Evolutionary conservation across 2,888 invertebrate species (phyloP).

Genomic region (Miltochrista miniata): DNA sequence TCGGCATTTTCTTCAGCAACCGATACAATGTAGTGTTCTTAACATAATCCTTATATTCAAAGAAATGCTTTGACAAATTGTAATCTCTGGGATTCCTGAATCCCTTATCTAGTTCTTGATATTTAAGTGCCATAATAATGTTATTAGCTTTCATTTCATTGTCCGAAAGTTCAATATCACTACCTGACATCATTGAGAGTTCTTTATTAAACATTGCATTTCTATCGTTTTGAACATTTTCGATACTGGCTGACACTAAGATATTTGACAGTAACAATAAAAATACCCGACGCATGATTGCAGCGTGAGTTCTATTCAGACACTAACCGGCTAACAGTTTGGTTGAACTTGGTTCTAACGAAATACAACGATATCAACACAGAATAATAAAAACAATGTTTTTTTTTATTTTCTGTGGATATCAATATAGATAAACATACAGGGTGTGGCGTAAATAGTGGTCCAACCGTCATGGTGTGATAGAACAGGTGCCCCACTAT

Average conservation of each 20-base stretch:
- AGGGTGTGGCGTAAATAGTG: too few species aligned
- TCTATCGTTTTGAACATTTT: constrained; percentile 54
- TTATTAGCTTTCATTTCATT: constrained; percentile 82
- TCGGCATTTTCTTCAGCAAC: constrained; percentile 87
- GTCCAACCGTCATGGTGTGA: too few species aligned
- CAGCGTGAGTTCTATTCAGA: neutral
- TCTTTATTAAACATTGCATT: constrained; percentile 76
- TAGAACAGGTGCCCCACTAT: too few species aligned
- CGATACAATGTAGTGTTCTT: constrained; percentile 85
- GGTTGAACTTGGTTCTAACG: too few species aligned
- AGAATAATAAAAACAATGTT: too few species aligned
- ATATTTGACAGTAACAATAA: constrained; percentile 26
- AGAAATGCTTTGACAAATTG: constrained; percentile 86
- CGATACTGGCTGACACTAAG: constrained; percentile 16
- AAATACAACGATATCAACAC: too few species aligned
- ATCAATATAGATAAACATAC: too few species aligned
- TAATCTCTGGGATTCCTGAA: constrained; percentile 63
- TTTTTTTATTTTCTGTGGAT: too few species aligned
- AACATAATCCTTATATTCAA: constrained; percentile 84
- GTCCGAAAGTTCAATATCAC: constrained; percentile 72
- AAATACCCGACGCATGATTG: constrained; percentile 4
- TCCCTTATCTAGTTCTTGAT: constrained; percentile 74
- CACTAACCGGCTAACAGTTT: constrained; percentile 30
- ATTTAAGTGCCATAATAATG: constrained; percentile 83
- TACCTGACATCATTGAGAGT: constrained; percentile 76